These are phyloP conservation scores for Dicyema japonicum DNA, from an alignment of 1,140 invertebrate species.

Conservation along the genomic window DNA sequence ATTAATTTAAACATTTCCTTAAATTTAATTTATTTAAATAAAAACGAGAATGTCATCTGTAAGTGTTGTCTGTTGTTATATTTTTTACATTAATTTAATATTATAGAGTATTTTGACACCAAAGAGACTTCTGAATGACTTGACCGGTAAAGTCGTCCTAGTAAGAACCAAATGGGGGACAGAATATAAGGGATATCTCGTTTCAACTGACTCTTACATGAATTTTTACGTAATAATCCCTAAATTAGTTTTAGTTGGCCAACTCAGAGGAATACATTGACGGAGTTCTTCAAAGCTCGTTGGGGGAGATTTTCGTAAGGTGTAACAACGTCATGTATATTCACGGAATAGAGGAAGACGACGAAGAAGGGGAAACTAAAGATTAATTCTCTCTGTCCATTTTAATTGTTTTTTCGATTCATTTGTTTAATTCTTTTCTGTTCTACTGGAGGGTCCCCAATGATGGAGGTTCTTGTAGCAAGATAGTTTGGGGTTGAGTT, in stretches of 20 bases:
- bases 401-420: too few relatives aligned
- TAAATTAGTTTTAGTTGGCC: constrained; percentile 29
- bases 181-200: constrained; percentile 74
- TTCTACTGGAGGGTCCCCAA: too few relatives aligned
- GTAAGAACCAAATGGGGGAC: constrained; percentile 98
- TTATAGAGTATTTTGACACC: too few relatives aligned
- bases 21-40: too few relatives aligned
- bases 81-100: too few relatives aligned
- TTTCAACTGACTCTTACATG: constrained; percentile 95
- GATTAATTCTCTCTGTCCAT: too few relatives aligned
- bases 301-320: constrained; percentile 72
- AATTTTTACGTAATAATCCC: constrained; percentile 39
- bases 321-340: constrained; percentile 97
- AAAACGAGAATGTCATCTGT: too few relatives aligned
- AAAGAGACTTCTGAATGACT: constrained; percentile 82
- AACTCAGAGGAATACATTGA: constrained; percentile 94
- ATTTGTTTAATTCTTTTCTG: too few relatives aligned
- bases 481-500: too few relatives aligned
- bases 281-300: constrained; percentile 49
- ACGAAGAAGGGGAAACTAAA: constrained; percentile 79
- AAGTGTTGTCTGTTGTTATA: too few relatives aligned
- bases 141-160: constrained; percentile 79
- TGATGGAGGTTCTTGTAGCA: too few relatives aligned
- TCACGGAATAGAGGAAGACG: constrained; percentile 68
- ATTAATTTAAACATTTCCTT: too few relatives aligned